These are phyloP conservation scores for Bubo bubo DNA, from an alignment of 2,113 vertebrate genomes.

Conservation along the genomic window DNA sequence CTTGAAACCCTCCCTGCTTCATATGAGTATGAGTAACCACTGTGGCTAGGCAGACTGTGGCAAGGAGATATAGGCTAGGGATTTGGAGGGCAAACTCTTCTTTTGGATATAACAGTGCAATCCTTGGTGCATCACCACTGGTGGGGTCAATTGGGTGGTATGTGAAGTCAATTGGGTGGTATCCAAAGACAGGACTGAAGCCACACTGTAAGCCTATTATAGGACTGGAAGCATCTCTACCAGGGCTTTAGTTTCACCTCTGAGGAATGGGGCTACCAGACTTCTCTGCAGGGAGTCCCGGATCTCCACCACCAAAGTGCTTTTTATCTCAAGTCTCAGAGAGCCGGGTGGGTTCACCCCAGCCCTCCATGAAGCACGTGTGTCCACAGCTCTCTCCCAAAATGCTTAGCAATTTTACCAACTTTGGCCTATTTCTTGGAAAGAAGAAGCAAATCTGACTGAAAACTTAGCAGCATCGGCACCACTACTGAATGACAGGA, in stretches of 20 bases:
- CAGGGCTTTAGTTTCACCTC: neutral
- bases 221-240: neutral
- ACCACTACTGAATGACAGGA: neutral
- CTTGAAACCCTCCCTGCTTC: neutral
- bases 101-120: neutral
- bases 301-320: neutral
- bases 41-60: neutral
- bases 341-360: accelerated
- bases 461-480: neutral
- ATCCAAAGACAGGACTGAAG: neutral
- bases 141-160: neutral
- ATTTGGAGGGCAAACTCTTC: neutral
- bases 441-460: neutral
- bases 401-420: neutral
- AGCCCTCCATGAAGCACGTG: neutral
- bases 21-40: neutral
- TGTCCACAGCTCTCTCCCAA: neutral
- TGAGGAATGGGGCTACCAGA: neutral
- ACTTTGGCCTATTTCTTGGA: neutral
- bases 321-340: neutral
- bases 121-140: neutral
- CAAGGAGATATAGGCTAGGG: neutral
- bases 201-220: neutral
- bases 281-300: neutral
- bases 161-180: neutral